These are phyloP conservation scores for Rutpela maculata DNA, from an alignment of 2,888 invertebrate species.

Conservation along the genomic window DNA sequence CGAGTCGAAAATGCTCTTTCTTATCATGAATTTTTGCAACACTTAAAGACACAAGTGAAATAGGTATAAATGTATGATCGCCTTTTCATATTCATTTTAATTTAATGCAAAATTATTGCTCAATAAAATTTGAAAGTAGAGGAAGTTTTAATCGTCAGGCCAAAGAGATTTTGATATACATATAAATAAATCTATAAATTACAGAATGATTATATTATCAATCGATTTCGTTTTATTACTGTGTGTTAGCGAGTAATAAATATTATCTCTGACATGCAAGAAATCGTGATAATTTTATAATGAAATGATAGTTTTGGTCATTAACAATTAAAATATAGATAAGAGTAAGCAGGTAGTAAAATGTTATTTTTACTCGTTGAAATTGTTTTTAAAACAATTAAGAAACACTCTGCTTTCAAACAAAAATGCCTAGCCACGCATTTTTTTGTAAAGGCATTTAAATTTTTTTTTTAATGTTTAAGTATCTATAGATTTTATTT, in stretches of 20 bases:
- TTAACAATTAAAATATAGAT: background rate
- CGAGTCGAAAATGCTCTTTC: conserved; percentile 94
- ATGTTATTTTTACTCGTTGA: background rate
- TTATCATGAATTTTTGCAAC: conserved; percentile 98
- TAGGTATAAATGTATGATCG: conserved; percentile 71
- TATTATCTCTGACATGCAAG: background rate
- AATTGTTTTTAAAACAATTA: background rate
- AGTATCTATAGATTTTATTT: conserved; percentile 52
- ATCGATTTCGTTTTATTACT: conserved; percentile 14
- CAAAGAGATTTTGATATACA: conserved; percentile 41
- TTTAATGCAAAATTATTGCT: conserved; percentile 67
- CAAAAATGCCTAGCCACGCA: conserved; percentile 18
- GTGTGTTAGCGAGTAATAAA: background rate
- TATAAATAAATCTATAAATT: background rate
- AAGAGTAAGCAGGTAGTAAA: background rate
- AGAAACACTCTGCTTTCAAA: conserved; percentile 43
- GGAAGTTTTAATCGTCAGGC: conserved; percentile 38
- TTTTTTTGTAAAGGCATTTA: conserved; percentile 31
- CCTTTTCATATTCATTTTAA: conserved; percentile 39
- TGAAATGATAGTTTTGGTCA: background rate
- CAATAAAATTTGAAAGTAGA: conserved; percentile 47
- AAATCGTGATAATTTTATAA: background rate
- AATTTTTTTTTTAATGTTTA: conserved; percentile 48
- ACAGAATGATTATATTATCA: background rate
- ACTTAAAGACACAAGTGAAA: conserved; percentile 92